Evolutionary conservation across 2,888 invertebrate genomes (phyloP).

Genomic region (Stramonita haemastoma): DNA sequence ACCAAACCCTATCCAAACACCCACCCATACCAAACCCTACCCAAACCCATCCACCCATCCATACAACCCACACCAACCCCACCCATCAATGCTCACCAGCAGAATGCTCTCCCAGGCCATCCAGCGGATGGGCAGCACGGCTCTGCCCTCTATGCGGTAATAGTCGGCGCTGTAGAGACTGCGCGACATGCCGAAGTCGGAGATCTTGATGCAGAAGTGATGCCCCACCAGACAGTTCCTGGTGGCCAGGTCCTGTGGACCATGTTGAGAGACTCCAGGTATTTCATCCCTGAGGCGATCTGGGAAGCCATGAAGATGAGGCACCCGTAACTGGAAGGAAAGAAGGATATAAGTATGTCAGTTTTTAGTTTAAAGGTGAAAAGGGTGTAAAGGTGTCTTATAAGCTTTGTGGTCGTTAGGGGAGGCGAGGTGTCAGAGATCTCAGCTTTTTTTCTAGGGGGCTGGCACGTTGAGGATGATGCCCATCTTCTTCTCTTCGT

Average conservation of each 20-base stretch:
- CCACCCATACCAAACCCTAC: no score
- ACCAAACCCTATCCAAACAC: no score
- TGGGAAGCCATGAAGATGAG: conserved; percentile 90
- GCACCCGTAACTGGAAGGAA: conserved; percentile 85
- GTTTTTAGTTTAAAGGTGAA: no score
- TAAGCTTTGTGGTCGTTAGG: no score
- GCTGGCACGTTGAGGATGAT: no score
- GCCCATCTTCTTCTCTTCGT: no score
- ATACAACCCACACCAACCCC: background rate
- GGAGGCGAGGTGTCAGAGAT: no score
- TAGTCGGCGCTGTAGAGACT: conserved; percentile 83
- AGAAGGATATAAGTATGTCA: background rate
- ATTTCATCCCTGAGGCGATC: conserved; percentile 93
- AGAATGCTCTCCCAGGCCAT: conserved; percentile 92
- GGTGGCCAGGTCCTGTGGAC: conserved; percentile 93
- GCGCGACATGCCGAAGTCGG: conserved; percentile 77
- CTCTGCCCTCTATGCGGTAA: conserved; percentile 88
- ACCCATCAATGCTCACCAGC: conserved; percentile 65
- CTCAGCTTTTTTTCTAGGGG: no score
- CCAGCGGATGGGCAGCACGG: conserved; percentile 91
- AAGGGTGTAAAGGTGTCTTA: no score
- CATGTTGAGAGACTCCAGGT: conserved; percentile 91
- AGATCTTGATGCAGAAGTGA: conserved; percentile 82
- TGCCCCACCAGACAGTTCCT: conserved; percentile 92
- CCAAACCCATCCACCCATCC: no score